Base-by-base conservation (phyloP, 2,888 invertebrate genomes). In the Nycteola revayana region DNA sequence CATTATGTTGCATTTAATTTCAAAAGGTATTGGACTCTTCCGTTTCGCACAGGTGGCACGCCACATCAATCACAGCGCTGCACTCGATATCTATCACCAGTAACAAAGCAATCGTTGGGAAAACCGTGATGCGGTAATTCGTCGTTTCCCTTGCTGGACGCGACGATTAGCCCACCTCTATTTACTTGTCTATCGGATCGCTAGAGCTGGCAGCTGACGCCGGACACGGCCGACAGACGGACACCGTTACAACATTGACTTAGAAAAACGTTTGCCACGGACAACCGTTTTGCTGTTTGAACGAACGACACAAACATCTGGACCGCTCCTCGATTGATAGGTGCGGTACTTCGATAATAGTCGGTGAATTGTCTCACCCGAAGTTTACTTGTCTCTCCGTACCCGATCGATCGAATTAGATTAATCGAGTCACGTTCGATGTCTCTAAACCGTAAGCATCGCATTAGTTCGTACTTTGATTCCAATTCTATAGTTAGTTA, bases 91-190 rank as follows among this genome's bases (percentile, higher is more conserved):
- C 73, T 74, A 75, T 76, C 67, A 69, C 55, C 75, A 61, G 76
- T 69, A 78, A 82, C 84, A 84, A 84, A 77, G 79, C 83, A 77
- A 85, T 84, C 71, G 86, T 71, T 83, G 75, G 77, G 66, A 73
- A 66, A 63, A 63, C 66, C 67, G 82, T 85, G 86, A 87, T 84
- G 72, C 61, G 70, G 84, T 88, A 88, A 87, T 87, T 83, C 85
- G 78, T 77, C 75, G 84, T 88, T 88, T 87, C 87, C 87, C 83
- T 81, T 74, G 57, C 75, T 74, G 67, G 78, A 75, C 74, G 80
- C 84, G 86, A 86, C 87, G 86, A 87, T 88, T 88, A 87, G 77
- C 70, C 72, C 60, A 72, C 74, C 79, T 81, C 87, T 83, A 88
- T 88, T 88, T 88, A 86, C 75, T 86, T 87, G 87, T 88, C 87